Evolutionary conservation across 2,797 vertebrate genomes (phyloP).

Genomic region (Eulemur albifrons): DNA sequence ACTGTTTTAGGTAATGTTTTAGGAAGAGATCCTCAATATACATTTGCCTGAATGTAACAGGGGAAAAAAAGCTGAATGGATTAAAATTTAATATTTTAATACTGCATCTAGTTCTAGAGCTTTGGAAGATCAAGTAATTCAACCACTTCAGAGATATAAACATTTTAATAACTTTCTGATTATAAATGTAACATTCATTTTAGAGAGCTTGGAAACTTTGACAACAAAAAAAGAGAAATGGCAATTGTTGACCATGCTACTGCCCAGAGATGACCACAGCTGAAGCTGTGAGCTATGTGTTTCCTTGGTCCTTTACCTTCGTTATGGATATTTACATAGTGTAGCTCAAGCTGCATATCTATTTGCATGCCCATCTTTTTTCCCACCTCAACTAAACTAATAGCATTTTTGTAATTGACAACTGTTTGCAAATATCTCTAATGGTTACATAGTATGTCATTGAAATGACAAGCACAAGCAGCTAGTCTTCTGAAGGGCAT

Average conservation of each 20-base stretch:
- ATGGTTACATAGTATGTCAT: background rate
- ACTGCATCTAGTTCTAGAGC: background rate
- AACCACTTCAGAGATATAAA: background rate
- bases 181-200: background rate
- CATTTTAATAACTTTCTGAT: background rate
- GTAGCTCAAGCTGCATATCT: background rate
- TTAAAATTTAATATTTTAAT: conserved; percentile 22
- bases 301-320: background rate
- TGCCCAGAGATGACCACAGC: no score
- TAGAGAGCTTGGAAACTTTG: background rate
- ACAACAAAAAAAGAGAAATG: background rate
- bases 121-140: conserved; percentile 15
- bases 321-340: background rate
- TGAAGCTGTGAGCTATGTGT: background rate
- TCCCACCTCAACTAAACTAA: background rate
- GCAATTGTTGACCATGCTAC: background rate
- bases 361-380: background rate
- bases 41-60: background rate
- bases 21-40: background rate
- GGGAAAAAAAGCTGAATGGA: background rate
- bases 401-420: background rate
- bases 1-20: background rate
- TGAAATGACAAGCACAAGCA: background rate
- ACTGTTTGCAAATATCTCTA: background rate
- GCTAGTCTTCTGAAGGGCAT: background rate